Evolutionary conservation across 2,113 vertebrate genomes (phyloP).

Genomic region (Tor tambroides): DNA sequence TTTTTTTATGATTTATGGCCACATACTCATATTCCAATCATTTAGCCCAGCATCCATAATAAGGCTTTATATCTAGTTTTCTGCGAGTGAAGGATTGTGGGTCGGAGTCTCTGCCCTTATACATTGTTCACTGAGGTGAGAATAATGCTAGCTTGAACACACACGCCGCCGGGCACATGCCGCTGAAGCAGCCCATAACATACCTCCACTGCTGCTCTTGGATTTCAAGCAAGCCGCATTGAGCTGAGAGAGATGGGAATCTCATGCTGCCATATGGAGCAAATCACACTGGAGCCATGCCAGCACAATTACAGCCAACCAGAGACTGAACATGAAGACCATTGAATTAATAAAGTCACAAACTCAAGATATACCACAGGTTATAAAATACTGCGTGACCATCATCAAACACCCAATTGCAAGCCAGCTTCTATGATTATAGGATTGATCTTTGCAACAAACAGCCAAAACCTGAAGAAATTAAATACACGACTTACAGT

Average conservation of each 20-base stretch:
- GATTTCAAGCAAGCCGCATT: slow-evolving; percentile 34
- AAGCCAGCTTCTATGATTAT: background rate
- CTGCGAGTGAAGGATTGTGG: background rate
- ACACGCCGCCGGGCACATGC: slow-evolving; percentile 33
- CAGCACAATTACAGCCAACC: slow-evolving; percentile 9
- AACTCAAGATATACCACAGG: background rate
- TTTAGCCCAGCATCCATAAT: background rate
- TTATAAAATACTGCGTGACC: too few relatives aligned
- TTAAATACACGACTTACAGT: background rate
- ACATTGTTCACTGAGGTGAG: slow-evolving; percentile 4
- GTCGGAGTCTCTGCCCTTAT: background rate
- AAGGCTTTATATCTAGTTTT: background rate
- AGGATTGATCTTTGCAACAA: background rate
- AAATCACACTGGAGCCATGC: slow-evolving; percentile 44
- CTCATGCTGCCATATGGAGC: slow-evolving; percentile 56
- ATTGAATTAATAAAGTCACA: slow-evolving; percentile 10
- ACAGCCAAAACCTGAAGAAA: background rate
- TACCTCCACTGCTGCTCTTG: slow-evolving; percentile 18
- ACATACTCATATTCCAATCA: background rate
- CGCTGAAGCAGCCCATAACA: slow-evolving; percentile 39
- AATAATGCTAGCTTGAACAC: slow-evolving; percentile 27
- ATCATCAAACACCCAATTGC: background rate
- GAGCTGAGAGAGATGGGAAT: slow-evolving; percentile 53
- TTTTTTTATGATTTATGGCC: background rate
- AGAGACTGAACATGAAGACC: slow-evolving; percentile 12